phyloP scores from a whole-genome alignment of 2,113 vertebrate genomes.

The Rhodinocichla rosea region DNA sequence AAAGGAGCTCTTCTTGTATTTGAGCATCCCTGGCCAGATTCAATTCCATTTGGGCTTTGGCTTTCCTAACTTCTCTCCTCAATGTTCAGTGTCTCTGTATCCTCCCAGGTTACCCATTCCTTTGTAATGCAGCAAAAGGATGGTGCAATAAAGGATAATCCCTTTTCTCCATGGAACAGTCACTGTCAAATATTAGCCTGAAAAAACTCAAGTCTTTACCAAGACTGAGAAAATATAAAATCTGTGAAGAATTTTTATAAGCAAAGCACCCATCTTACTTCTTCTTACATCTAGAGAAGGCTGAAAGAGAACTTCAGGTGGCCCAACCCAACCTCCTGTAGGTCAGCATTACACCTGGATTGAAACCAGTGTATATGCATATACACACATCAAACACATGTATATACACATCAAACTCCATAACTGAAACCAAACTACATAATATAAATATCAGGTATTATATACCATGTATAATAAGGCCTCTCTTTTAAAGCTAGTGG shows the following conservation, averaged over 20 bases:
- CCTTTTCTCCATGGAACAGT: neutral
- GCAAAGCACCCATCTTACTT: neutral
- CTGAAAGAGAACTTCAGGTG: neutral
- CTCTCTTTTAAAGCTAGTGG: constrained; percentile 26
- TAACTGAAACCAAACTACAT: constrained; percentile 24
- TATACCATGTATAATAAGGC: neutral
- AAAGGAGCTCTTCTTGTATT: neutral
- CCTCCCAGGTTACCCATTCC: neutral
- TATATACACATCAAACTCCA: constrained; percentile 37
- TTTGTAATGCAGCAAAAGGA: neutral
- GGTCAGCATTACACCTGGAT: constrained; percentile 37
- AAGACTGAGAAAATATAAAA: neutral
- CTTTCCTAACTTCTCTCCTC: neutral
- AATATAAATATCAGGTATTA: constrained; percentile 47
- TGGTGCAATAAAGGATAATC: neutral
- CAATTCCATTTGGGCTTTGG: neutral
- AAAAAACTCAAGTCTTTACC: neutral
- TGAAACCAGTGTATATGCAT: constrained; percentile 50
- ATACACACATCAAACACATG: constrained; percentile 55
- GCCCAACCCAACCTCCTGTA: neutral
- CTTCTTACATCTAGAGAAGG: neutral
- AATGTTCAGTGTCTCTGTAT: neutral
- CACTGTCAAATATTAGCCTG: neutral
- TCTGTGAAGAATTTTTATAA: neutral
- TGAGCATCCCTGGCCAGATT: neutral